Percentiles rank a stretch among this genome's conserved stretches.
These are phyloP conservation scores for Nothoprocta pentlandii DNA, from an alignment of 2,113 vertebrate genomes.

Conservation along the genomic window DNA sequence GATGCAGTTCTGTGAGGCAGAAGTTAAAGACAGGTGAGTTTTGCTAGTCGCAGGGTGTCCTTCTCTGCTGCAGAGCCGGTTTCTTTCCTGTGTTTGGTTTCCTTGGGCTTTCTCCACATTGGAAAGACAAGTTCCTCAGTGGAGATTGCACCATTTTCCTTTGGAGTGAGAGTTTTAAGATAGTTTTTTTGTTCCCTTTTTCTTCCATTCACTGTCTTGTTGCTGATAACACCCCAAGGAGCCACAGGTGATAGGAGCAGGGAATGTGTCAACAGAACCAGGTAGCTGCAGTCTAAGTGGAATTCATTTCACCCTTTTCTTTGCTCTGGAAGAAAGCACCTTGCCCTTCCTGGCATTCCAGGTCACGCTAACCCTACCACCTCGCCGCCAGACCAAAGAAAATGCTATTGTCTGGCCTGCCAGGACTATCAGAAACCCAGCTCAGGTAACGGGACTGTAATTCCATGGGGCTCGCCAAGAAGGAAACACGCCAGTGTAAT, in stretches of 20 bases:
- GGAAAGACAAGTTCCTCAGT: not conserved
- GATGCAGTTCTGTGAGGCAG: not conserved
- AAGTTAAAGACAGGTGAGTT: slow-evolving; percentile 28
- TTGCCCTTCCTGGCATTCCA: not conserved
- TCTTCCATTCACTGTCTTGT: not conserved
- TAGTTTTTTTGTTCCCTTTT: not conserved
- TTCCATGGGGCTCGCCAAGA: slow-evolving; percentile 42
- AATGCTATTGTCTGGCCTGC: not conserved
- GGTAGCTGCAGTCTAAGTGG: not conserved
- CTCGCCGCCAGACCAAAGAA: not conserved
- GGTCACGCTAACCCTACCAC: not conserved
- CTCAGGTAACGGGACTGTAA: slow-evolving; percentile 60
- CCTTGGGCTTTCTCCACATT: not conserved
- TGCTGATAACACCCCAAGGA: not conserved
- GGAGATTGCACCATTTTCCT: not conserved
- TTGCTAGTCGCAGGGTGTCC: not conserved
- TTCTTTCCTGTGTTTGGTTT: not conserved
- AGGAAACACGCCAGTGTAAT: slow-evolving; percentile 65
- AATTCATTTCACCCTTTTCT: not conserved
- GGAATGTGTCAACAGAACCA: not conserved
- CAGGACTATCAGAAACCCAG: slow-evolving; percentile 23
- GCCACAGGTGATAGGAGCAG: not conserved
- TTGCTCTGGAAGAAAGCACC: not conserved
- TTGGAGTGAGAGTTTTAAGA: not conserved
- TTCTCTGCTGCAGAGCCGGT: not conserved